phyloP scores from a whole-genome alignment of 2,888 invertebrate species.

The Mythimna pallens region DNA sequence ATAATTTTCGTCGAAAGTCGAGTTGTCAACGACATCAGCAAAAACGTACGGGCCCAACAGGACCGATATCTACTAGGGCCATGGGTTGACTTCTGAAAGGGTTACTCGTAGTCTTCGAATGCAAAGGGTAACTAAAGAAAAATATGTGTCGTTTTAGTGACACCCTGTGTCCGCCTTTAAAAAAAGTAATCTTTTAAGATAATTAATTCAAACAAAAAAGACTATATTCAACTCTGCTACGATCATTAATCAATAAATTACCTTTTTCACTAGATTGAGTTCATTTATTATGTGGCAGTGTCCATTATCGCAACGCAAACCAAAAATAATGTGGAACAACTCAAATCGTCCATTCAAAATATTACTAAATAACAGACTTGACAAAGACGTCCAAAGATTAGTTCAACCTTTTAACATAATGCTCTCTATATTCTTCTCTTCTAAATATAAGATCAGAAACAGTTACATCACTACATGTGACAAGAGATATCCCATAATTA shows the following conservation, averaged over 20 bases:
- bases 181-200: neutral
- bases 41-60: too few relatives aligned
- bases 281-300: neutral
- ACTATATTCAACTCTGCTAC: neutral
- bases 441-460: conserved; percentile 20
- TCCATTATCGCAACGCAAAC: neutral
- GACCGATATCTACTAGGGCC: too few relatives aligned
- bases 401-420: conserved; percentile 29
- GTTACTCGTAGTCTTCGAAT: too few relatives aligned
- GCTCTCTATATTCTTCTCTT: neutral
- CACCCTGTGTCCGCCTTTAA: too few relatives aligned
- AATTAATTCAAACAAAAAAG: neutral
- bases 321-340: neutral
- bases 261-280: neutral
- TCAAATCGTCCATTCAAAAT: neutral
- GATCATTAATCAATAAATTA: neutral
- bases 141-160: too few relatives aligned
- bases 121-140: too few relatives aligned
- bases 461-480: conserved; percentile 9
- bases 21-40: too few relatives aligned
- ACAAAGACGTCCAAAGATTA: conserved; percentile 6
- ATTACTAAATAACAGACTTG: conserved; percentile 3
- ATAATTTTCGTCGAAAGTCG: too few relatives aligned
- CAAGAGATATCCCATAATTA: neutral
- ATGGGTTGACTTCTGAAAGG: too few relatives aligned